Evolutionary conservation across 2,888 invertebrate species (phyloP).

Genomic region (Hemithea aestivaria): DNA sequence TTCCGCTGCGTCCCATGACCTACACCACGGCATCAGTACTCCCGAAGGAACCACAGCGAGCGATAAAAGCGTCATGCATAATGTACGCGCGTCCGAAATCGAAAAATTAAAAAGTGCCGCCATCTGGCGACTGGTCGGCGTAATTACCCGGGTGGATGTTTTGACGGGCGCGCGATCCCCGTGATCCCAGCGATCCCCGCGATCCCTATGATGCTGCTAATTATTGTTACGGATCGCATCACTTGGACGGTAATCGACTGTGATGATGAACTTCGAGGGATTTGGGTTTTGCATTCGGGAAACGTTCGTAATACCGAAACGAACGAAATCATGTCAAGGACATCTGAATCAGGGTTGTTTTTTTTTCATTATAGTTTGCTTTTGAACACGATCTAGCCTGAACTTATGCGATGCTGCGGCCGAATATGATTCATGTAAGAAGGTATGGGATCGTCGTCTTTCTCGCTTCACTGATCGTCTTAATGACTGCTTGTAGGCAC

Average conservation of each 20-base stretch:
- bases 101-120: slow-evolving; percentile 75
- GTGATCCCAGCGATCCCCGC: slow-evolving; percentile 38
- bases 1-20: slow-evolving; percentile 32
- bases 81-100: slow-evolving; percentile 74
- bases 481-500: too few species aligned
- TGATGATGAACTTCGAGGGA: slow-evolving; percentile 10
- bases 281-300: not conserved
- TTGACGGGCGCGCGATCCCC: slow-evolving; percentile 45
- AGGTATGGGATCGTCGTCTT: too few species aligned
- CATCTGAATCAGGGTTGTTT: too few species aligned
- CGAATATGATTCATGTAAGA: too few species aligned
- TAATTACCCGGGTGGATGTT: slow-evolving; percentile 50
- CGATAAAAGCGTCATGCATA: slow-evolving; percentile 78
- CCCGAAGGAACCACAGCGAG: slow-evolving; percentile 73
- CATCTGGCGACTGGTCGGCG: slow-evolving; percentile 63
- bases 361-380: too few species aligned
- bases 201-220: slow-evolving; percentile 54
- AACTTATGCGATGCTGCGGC: too few species aligned
- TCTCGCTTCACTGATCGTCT: too few species aligned
- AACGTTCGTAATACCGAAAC: too few species aligned
- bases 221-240: slow-evolving; percentile 37
- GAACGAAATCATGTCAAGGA: too few species aligned
- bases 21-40: slow-evolving; percentile 33
- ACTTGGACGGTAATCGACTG: slow-evolving; percentile 28
- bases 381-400: too few species aligned